A percentile compares a stretch with the other conserved stretches of the same genome.
phyloP scores from a whole-genome alignment of 1,140 invertebrate species.

The Drosophila sp. region DNA sequence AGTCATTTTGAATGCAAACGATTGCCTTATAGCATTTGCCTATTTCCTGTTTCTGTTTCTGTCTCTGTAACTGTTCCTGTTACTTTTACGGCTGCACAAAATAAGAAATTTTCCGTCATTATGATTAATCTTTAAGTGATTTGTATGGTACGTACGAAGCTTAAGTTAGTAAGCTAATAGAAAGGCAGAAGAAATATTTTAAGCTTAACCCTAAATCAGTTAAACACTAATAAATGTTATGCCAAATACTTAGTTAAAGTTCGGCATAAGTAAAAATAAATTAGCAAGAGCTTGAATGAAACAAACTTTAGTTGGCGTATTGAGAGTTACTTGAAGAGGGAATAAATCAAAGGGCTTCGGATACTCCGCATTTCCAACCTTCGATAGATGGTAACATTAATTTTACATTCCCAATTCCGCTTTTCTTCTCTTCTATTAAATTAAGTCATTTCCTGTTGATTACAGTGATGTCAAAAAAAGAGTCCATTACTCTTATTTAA shows the following conservation, averaged over 20 bases:
- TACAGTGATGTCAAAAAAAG: conserved; percentile 34
- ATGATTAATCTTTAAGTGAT: conserved; percentile 20
- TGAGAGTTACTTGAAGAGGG: too few relatives aligned
- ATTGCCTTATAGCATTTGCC: conserved; percentile 56
- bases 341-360: conserved; percentile 26
- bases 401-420: too few relatives aligned
- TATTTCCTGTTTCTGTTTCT: conserved; percentile 14
- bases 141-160: not conserved
- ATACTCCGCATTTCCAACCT: not conserved
- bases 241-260: too few relatives aligned
- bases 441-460: conserved; percentile 48
- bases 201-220: not conserved
- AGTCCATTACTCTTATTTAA: too few relatives aligned
- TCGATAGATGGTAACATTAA: too few relatives aligned
- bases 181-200: not conserved
- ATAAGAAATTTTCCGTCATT: conserved; percentile 51
- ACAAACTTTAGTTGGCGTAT: not conserved
- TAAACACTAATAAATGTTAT: too few relatives aligned
- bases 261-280: too few relatives aligned
- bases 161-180: conserved; percentile 4
- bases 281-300: not conserved
- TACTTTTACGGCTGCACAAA: conserved; percentile 4
- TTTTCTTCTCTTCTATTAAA: conserved; percentile 3
- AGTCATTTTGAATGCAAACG: conserved; percentile 67
- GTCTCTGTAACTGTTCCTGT: too few relatives aligned